Evolutionary conservation across 2,113 vertebrate genomes (phyloP).

Genomic region (Chelonoidis abingdonii): DNA sequence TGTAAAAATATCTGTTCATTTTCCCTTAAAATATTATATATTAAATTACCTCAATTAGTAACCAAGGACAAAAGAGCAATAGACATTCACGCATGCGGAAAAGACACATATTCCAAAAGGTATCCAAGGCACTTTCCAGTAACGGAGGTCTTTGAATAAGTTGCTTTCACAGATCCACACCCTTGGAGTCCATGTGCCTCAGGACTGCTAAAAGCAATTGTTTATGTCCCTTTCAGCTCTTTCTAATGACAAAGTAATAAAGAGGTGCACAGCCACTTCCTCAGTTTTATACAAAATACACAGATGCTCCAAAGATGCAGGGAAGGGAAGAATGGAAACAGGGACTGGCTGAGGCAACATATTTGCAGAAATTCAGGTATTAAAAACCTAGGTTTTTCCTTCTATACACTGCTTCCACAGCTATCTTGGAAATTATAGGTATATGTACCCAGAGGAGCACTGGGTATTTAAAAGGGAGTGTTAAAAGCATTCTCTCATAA

Average conservation of each 20-base stretch:
- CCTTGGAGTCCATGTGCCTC: not conserved
- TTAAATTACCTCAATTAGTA: not conserved
- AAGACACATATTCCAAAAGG: not conserved
- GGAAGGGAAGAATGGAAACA: not conserved
- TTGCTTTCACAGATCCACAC: not conserved
- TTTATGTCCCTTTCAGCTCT: not conserved
- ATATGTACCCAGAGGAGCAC: not conserved
- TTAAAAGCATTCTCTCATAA: not conserved
- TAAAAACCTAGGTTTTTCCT: not conserved
- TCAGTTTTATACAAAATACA: not conserved
- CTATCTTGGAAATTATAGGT: not conserved
- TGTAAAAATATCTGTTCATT: not conserved
- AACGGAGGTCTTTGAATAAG: not conserved
- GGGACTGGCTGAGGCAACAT: not conserved
- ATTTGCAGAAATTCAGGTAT: not conserved
- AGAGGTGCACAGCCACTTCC: not conserved
- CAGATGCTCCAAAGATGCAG: not conserved
- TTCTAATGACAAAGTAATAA: not conserved
- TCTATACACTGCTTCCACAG: not conserved
- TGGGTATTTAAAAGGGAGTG: not conserved
- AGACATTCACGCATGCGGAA: not conserved
- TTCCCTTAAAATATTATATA: not conserved
- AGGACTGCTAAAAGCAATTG: not conserved
- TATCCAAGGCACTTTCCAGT: not conserved
- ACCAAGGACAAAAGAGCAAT: not conserved